A percentile compares a stretch with the other conserved stretches of the same genome.
Evolutionary conservation across 1,140 invertebrate genomes (phyloP).

Genomic region (Danaus melanippus): DNA sequence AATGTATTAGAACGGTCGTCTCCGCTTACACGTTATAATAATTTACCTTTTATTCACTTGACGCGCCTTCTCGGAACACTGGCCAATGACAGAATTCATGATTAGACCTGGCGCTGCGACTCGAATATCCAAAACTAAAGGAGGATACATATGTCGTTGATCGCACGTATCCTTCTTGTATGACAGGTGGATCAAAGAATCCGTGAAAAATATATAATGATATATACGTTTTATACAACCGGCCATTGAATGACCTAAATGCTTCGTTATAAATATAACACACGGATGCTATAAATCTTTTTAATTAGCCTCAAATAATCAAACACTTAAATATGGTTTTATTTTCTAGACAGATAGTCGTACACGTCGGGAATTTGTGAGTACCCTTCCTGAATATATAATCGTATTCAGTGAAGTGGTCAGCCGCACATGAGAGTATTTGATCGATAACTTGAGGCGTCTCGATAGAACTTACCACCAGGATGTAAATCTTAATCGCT

Average conservation of each 20-base stretch:
- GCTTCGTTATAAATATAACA: slow-evolving; percentile 48
- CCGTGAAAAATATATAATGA: slow-evolving; percentile 32
- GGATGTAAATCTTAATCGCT: slow-evolving; percentile 7
- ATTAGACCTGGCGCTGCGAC: slow-evolving; percentile 40
- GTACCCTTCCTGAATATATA: slow-evolving; percentile 15
- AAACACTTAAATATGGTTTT: no score
- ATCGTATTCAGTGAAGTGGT: slow-evolving; percentile 10
- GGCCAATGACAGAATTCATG: slow-evolving; percentile 45
- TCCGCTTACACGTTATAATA: slow-evolving; percentile 54
- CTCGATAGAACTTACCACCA: slow-evolving; percentile 3
- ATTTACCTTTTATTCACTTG: slow-evolving; percentile 55
- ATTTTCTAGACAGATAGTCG: not conserved
- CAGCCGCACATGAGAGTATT: slow-evolving; percentile 15
- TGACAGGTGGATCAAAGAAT: slow-evolving; percentile 42
- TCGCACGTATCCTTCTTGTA: slow-evolving; percentile 37
- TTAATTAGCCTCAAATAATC: slow-evolving; percentile 49
- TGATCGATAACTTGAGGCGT: slow-evolving; percentile 9
- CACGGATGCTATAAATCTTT: slow-evolving; percentile 62
- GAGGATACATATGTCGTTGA: slow-evolving; percentile 30
- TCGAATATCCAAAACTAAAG: slow-evolving; percentile 29
- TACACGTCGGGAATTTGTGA: slow-evolving; percentile 9
- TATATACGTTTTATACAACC: slow-evolving; percentile 29
- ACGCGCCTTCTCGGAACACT: slow-evolving; percentile 47
- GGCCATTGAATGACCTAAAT: slow-evolving; percentile 55
- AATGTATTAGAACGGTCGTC: slow-evolving; percentile 43